Base-by-base conservation (phyloP, 2,888 invertebrate genomes). In the Drosophila ezoana region DNA sequence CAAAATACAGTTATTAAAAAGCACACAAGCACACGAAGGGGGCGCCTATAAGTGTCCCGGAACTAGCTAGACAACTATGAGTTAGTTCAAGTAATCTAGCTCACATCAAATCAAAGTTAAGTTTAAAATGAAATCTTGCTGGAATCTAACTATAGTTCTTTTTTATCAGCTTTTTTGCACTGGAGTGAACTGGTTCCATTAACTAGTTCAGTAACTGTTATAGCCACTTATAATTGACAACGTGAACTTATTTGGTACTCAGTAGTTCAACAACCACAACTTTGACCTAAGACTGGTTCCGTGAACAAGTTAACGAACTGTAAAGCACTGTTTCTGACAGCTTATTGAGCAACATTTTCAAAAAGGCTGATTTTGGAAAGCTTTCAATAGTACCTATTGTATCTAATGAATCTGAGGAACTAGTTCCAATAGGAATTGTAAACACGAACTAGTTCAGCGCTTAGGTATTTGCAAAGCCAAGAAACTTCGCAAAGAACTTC, bases 21-120 rank as follows among this genome's bases (percentile, higher is more conserved):
- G 66, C 65, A 65, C 63, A 66, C 40, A 20, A 41, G 16, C 9
- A 1, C 56, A 13, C 10, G 13, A 23, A 23, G 37, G 23, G 16
- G 45, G 45, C 1, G 28, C 13, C 13, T n/a, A 4, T 20, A 20
- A 18, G 2, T 32, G 8, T 6, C 3, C 4, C 33, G 33, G 43
- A 54, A 28, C 38, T 38, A 18, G 14, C 43, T 14, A 13, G 23
- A 2, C 1, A 9, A 9, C 23, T 28, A 16, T 16, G 14, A 40
- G 9, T 8, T 28, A 10, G 40, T 41, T 10, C 5, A 11, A 5
- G 11, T 35, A 5, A 32, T 2, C 32, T 20, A 53, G 32, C n/a
- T 53, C 18, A 32, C 2, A 32, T n/a, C 14, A 28, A 28, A 28
- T 44, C 0, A 23, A 13, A 14, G 28, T 2, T 10, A 14, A 5